Percentiles rank a stretch among this genome's conserved stretches.
Evolutionary conservation across 2,797 vertebrate genomes (phyloP).

Genomic region (Petrocephalus sullivani): DNA sequence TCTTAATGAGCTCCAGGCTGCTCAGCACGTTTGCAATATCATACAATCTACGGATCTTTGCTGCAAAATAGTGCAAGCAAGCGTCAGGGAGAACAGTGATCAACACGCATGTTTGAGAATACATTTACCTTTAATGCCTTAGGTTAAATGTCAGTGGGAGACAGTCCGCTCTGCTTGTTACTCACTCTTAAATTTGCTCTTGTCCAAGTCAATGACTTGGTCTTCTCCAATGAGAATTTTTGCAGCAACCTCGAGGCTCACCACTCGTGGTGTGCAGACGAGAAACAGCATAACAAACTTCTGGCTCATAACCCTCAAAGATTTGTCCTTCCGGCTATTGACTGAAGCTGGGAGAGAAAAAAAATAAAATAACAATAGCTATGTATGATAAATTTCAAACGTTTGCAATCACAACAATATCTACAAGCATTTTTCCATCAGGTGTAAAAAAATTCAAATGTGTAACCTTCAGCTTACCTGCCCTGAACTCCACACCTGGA

Average conservation of each 20-base stretch:
- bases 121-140: not conserved
- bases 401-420: not conserved
- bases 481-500: constrained; percentile 83
- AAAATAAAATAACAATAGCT: not conserved
- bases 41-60: constrained; percentile 90
- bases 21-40: constrained; percentile 95
- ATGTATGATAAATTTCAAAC: not conserved
- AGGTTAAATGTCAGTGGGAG: not conserved
- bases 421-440: not conserved
- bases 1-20: constrained; percentile 90
- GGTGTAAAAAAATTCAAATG: not conserved
- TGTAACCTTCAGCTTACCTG: constrained; percentile 60
- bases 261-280: constrained; percentile 79
- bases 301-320: constrained; percentile 94
- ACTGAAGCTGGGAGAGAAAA: constrained; percentile 66
- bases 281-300: constrained; percentile 98
- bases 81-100: not conserved
- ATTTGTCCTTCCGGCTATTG: constrained; percentile 93
- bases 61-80: constrained; percentile 53
- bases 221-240: constrained; percentile 94
- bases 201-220: constrained; percentile 79
- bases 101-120: not conserved
- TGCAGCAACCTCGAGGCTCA: constrained; percentile 90
- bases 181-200: constrained; percentile 99
- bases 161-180: constrained; percentile 23